These are phyloP conservation scores for Pomatorhinus ruficollis DNA, from an alignment of 2,113 vertebrate species.

Conservation along the genomic window DNA sequence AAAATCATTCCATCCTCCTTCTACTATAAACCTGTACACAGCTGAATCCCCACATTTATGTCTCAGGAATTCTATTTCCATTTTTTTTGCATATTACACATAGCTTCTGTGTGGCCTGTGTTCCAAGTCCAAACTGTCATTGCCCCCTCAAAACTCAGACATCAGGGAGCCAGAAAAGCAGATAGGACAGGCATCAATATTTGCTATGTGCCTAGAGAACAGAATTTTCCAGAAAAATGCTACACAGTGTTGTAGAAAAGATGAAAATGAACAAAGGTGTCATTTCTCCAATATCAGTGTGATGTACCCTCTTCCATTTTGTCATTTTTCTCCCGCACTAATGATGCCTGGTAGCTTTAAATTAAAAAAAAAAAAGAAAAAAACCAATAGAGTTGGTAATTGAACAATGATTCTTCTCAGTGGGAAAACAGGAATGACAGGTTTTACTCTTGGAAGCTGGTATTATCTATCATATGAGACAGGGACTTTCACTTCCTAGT, in stretches of 20 bases:
- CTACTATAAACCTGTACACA: not conserved
- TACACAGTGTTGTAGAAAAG: not conserved
- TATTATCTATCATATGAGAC: slow-evolving; percentile 23
- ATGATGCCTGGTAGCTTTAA: not conserved
- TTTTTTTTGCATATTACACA: not conserved
- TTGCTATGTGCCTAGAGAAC: not conserved
- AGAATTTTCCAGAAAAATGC: not conserved
- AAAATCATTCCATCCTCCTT: not conserved
- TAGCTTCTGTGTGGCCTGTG: not conserved
- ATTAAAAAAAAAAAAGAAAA: not conserved
- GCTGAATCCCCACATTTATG: not conserved
- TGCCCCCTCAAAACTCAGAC: not conserved
- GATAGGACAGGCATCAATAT: not conserved
- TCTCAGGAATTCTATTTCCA: not conserved
- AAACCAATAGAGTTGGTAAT: not conserved
- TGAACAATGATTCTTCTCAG: slow-evolving; percentile 18
- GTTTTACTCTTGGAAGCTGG: not conserved
- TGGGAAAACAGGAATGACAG: slow-evolving; percentile 20
- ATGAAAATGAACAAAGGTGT: not conserved
- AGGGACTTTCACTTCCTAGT: not conserved
- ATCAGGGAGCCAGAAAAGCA: not conserved
- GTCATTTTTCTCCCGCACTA: not conserved
- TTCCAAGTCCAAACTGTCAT: not conserved
- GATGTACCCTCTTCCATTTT: not conserved
- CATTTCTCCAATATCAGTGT: not conserved